Base-by-base conservation (phyloP, 2,888 invertebrate genomes). In the Epiperipatus broadwayi region DNA sequence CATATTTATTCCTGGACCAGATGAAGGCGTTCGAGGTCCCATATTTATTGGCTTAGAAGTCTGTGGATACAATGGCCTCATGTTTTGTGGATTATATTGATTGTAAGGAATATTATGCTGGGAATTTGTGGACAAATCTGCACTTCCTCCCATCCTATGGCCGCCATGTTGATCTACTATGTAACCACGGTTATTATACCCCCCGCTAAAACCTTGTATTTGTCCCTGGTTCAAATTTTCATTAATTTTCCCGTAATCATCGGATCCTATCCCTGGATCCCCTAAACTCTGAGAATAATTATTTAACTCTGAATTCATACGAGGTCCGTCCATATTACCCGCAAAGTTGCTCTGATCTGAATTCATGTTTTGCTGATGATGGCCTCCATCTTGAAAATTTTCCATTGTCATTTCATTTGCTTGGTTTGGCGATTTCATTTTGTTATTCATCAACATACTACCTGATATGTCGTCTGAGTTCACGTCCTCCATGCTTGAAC, bases 331-430 rank as follows among this genome's bases (percentile, higher is more conserved):
- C 49, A 52, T 48, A 33, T 44, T 43, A 41, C 46, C 43, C 31
- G 47, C 42, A 46, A 44, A 50, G 43, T 27, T 32, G 39, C 35
- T 41, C 33, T 50, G 51, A 43, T 52, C 52, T 35, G 50, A 44
- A 44, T 50, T 51, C 50, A 45, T 41, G 35, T 50, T 51, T 44
- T 50, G 51, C 47, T 50, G 50, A 20, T 38, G 38, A 41, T 50
- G 50, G 47, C 53, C 53, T 48, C 55, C 55, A 55, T 56, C 54
- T 56, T 56, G 56, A 50, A 53, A 52, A 47, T 51, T 50, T 49
- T 53, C 53, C 53, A 53, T 54, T 53, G 54, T 53, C 41, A 46
- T 40, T 42, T 50, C 51, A 43, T 47, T 44, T 34, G 47, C 46
- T 39, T 47, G 46, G 38, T 45, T 49, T 27, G 50, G 48, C 34